Percentiles rank a stretch among this genome's conserved stretches.
These are phyloP conservation scores for Tortricodes alternella DNA, from an alignment of 2,888 invertebrate species.

Conservation along the genomic window DNA sequence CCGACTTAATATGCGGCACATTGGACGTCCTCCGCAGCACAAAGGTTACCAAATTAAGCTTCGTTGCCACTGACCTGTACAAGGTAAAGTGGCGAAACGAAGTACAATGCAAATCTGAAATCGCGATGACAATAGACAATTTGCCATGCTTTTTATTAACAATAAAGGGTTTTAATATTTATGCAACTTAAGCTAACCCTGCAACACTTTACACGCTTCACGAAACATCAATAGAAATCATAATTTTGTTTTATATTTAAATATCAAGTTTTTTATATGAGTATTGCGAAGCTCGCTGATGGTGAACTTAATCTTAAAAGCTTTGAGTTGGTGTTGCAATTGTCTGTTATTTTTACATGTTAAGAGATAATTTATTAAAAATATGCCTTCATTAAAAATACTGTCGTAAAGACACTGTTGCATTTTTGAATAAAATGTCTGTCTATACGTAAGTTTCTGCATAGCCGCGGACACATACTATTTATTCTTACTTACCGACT, in stretches of 20 bases:
- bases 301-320: not conserved
- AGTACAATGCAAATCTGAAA: slow-evolving; percentile 43
- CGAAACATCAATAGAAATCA: slow-evolving; percentile 39
- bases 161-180: slow-evolving; percentile 26
- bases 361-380: too few species aligned
- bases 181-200: slow-evolving; percentile 33
- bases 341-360: not conserved
- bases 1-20: too few species aligned
- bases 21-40: not conserved
- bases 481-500: too few species aligned
- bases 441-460: too few species aligned
- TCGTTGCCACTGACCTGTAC: slow-evolving; percentile 19
- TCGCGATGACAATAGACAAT: slow-evolving; percentile 46
- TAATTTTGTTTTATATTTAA: not conserved
- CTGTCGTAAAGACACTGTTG: too few species aligned
- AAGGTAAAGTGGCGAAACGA: slow-evolving; percentile 27
- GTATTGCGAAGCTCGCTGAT: not conserved
- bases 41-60: slow-evolving; percentile 22
- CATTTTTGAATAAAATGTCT: too few species aligned
- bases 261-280: not conserved
- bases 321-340: not conserved
- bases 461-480: too few species aligned
- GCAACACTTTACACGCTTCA: slow-evolving; percentile 38
- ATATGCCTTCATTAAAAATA: too few species aligned
- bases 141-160: slow-evolving; percentile 55